Base-by-base conservation (phyloP, 2,888 invertebrate species). In the Unio delphinus region DNA sequence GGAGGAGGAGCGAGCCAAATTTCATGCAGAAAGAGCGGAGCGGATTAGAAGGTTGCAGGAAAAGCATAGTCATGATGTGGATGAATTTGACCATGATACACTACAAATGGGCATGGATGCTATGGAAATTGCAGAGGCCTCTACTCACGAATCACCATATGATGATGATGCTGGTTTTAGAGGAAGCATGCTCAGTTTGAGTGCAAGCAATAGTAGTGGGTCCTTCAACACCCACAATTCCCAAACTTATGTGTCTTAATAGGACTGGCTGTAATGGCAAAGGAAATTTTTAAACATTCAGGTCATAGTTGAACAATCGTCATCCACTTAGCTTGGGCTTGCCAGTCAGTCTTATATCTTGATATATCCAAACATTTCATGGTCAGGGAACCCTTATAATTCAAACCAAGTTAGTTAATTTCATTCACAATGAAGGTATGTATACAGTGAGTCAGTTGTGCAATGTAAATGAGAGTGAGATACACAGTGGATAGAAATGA, bases 31-130 rank as follows among this genome's bases (percentile, higher is more conserved):
- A 90, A 94, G 97, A 68, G 94, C 95, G 57, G 97, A 97, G 91
- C 93, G 96, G 86, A 95, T 97, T 90, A 93, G 96, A 83, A 93
- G 95, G 87, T 92, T 98, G 88, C 95, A 96, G 89, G 97, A 97
- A 89, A 93, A 95, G 77, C 98, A 98, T 91, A 94, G 95, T 89
- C 93, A 94, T 75, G 97, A 98, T 89, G 92, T 97, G 86, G 95
- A 96, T 87, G 94, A 95, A 86, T 99, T 98, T 92, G 98, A 99
- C 92, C 94, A 95, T 88, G 98, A 98, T 92, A 97, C 97, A 87
- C 94, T 95, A 75, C 92, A 95, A 83, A 94, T 96, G 91, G 99
- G 99, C 87, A 96, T 98, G 92, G 96, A 89, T 92, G 95, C 96
- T 77, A 92, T 97, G 92, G 96, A 96, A 86, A 95, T 98, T 90